Conservation (phyloP, 2,797 vertebrate genomes). For the Sebastes oblongus region DNA sequence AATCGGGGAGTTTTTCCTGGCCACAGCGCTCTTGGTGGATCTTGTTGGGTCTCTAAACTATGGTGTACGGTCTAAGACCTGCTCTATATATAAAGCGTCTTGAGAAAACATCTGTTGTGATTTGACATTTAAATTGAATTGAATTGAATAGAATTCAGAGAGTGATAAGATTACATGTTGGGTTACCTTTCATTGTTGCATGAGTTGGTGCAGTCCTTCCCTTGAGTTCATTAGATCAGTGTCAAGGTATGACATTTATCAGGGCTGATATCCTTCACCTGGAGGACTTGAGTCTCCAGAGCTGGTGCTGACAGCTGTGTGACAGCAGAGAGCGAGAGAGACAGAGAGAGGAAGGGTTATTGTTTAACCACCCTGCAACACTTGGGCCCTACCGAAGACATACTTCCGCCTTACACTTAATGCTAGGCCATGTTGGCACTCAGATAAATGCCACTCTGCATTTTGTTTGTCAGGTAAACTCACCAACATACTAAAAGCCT, state of each 20-base stretch:
- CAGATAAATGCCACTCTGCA: neutral
- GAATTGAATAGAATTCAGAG: neutral
- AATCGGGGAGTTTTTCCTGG: too few relatives aligned
- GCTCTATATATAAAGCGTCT: too few relatives aligned
- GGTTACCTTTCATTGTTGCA: conserved; percentile 53
- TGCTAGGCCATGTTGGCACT: neutral
- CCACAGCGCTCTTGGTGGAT: too few relatives aligned
- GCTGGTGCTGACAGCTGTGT: neutral
- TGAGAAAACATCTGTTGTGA: too few relatives aligned
- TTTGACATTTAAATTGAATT: too few relatives aligned
- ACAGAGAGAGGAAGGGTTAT: neutral
- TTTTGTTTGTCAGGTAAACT: neutral
- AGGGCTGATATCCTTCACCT: neutral
- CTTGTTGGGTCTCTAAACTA: too few relatives aligned
- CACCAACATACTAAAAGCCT: neutral
- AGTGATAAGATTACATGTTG: neutral
- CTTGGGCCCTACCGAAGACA: neutral
- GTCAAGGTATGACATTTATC: neutral
- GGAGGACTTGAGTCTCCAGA: neutral
- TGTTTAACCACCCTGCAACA: neutral
- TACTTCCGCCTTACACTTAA: neutral
- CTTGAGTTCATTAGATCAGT: neutral
- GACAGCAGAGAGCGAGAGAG: too few relatives aligned
- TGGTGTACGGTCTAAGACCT: too few relatives aligned
- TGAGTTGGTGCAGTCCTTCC: neutral